A percentile compares a stretch with the other conserved stretches of the same genome.
Evolutionary conservation across 2,797 vertebrate genomes (phyloP).

Genomic region (Bovichtus variegatus): DNA sequence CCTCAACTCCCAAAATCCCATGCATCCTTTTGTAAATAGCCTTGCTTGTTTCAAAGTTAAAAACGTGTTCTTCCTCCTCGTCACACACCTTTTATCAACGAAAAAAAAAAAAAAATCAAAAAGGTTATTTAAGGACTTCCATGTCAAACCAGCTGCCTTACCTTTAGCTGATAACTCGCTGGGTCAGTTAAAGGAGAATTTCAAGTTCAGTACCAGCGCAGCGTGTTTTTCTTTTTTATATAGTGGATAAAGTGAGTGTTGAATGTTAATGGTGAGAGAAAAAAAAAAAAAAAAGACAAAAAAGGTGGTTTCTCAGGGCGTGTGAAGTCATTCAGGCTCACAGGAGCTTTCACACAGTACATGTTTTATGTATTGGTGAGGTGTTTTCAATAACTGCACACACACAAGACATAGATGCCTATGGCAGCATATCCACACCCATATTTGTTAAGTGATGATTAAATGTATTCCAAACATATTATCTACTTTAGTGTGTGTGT

Average conservation of each 20-base stretch:
- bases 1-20: no score
- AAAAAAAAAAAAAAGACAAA: neutral
- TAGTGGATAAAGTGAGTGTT: neutral
- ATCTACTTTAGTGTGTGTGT: neutral
- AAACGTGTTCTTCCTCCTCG: neutral
- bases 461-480: neutral
- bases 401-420: neutral
- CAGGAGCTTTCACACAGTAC: neutral
- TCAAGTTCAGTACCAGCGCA: slow-evolving; percentile 2
- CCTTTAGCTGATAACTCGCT: neutral
- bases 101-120: neutral
- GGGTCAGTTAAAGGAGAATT: slow-evolving; percentile 18
- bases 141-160: slow-evolving; percentile 49
- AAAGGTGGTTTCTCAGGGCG: no score
- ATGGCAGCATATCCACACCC: neutral
- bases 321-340: neutral
- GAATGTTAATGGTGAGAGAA: neutral
- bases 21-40: no score
- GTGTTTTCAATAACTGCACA: neutral
- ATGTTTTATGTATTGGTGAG: neutral
- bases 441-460: slow-evolving; percentile 1
- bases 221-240: neutral
- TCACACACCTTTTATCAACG: neutral
- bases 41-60: neutral
- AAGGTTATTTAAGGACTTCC: neutral